Conservation (phyloP, 2,797 vertebrate genomes). For the Vultur gryphus region DNA sequence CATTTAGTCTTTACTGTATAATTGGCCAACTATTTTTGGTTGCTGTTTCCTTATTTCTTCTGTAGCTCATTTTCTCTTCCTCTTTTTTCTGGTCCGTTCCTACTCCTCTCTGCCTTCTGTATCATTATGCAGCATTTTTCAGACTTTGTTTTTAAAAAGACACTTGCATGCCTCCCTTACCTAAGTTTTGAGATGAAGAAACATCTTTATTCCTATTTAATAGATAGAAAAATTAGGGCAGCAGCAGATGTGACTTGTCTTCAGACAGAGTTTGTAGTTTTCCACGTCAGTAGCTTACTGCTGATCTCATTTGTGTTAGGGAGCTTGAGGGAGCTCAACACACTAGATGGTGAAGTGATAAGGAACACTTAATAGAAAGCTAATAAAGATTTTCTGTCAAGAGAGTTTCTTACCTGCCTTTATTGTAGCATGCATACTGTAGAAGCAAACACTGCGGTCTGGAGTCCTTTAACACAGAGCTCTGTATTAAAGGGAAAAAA, state of each 20-base stretch:
- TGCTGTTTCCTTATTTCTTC: neutral
- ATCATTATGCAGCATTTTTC: neutral
- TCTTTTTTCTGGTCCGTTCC: neutral
- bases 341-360: neutral
- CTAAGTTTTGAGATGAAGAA: neutral
- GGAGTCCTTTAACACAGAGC: neutral
- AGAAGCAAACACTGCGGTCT: neutral
- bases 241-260: neutral
- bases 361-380: neutral
- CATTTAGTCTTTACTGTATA: neutral
- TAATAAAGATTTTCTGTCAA: constrained; percentile 33
- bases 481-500: no score
- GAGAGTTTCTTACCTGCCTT: neutral
- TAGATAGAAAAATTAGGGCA: neutral
- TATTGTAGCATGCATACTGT: neutral
- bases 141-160: neutral
- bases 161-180: neutral
- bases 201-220: neutral
- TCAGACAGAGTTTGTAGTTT: neutral
- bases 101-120: neutral
- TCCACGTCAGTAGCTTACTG: neutral
- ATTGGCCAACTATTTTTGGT: neutral
- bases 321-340: neutral
- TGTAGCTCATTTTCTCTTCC: neutral
- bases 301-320: neutral